Evolutionary conservation across 2,888 invertebrate genomes (phyloP).

Genomic region (Dusona sp.): DNA sequence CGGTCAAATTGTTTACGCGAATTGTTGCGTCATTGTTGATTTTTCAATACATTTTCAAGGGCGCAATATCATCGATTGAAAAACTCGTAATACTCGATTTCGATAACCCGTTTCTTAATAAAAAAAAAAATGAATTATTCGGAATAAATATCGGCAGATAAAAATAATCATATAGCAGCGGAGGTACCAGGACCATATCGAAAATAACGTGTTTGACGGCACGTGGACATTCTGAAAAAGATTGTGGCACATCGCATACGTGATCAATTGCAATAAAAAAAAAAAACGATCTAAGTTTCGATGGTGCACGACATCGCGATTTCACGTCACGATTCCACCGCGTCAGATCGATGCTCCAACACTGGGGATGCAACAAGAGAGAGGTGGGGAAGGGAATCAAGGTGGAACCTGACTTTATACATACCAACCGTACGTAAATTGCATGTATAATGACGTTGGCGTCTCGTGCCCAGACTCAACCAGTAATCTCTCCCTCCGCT

Average conservation of each 20-base stretch:
- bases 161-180: background rate
- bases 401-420: slow-evolving; percentile 34
- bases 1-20: background rate
- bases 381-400: slow-evolving; percentile 32
- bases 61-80: background rate
- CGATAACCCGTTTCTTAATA: background rate
- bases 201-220: background rate
- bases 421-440: slow-evolving; percentile 41
- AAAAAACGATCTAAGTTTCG: slow-evolving; percentile 21
- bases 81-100: background rate
- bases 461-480: slow-evolving; percentile 22
- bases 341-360: slow-evolving; percentile 16
- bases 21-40: background rate
- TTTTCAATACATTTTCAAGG: background rate
- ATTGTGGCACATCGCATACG: slow-evolving; percentile 5
- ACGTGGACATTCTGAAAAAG: slow-evolving; percentile 27
- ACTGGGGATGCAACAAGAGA: slow-evolving; percentile 5
- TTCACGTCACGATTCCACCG: slow-evolving; percentile 42
- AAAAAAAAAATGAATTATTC: background rate
- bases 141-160: background rate
- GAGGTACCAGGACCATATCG: background rate
- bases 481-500: slow-evolving; percentile 27
- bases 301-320: slow-evolving; percentile 16
- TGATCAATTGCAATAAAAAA: slow-evolving; percentile 5
- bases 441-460: slow-evolving; percentile 52